A percentile compares a stretch with the other conserved stretches of the same genome.
These are phyloP conservation scores for Uropetala carovei DNA, from an alignment of 2,888 invertebrate species.

Conservation along the genomic window DNA sequence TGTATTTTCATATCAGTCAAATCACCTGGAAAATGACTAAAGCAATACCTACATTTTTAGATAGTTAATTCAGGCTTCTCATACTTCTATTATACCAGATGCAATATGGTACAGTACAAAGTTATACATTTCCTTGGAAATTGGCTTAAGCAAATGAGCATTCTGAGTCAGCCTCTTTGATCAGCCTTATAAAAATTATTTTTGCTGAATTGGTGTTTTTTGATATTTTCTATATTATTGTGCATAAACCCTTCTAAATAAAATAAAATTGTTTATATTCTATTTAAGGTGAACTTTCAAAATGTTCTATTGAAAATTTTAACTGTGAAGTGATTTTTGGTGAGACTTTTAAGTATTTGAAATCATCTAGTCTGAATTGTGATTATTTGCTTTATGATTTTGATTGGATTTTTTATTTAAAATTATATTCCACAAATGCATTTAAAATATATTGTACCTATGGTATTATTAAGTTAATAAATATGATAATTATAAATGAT, in stretches of 20 bases:
- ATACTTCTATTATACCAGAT: constrained; percentile 10
- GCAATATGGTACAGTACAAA: constrained; percentile 52
- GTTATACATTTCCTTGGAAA: background rate
- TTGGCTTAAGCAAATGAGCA: background rate
- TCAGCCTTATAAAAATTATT: background rate
- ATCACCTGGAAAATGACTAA: constrained; percentile 13
- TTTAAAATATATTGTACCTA: too few relatives aligned
- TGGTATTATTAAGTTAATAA: background rate
- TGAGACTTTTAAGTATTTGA: too few relatives aligned
- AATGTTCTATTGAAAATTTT: too few relatives aligned
- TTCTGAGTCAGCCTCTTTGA: background rate
- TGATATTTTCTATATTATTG: background rate
- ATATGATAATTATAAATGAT: background rate
- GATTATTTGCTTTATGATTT: too few relatives aligned
- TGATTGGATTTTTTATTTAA: too few relatives aligned
- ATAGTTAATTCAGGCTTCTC: constrained; percentile 34
- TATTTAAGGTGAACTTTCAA: background rate
- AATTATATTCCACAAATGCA: too few relatives aligned
- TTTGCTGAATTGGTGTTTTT: background rate
- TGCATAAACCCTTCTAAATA: background rate
- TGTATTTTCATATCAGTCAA: constrained; percentile 57
- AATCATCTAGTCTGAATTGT: too few relatives aligned
- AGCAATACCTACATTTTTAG: constrained; percentile 33
- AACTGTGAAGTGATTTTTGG: too few relatives aligned
- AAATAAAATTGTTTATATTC: background rate